Percentiles rank a stretch among this genome's conserved stretches.
These are phyloP conservation scores for Neodiprion virginianus DNA, from an alignment of 1,140 invertebrate genomes.

Conservation along the genomic window DNA sequence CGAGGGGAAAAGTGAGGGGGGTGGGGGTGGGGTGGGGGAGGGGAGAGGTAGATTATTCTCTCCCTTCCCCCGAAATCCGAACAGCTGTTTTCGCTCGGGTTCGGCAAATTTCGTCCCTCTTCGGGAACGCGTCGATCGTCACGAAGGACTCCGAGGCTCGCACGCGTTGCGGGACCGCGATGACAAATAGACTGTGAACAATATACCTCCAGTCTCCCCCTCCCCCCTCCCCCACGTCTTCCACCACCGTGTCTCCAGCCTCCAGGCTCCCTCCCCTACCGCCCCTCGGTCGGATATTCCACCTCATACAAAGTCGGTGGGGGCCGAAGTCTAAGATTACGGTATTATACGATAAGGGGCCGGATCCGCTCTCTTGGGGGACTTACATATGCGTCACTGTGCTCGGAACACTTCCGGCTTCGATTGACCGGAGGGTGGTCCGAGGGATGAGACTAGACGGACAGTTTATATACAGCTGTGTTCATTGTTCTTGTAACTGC, in stretches of 20 bases:
- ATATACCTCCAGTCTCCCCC: slow-evolving; percentile 17
- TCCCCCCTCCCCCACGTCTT: background rate
- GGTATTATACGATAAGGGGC: no score
- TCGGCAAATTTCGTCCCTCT: background rate
- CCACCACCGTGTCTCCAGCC: background rate
- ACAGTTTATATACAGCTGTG: no score
- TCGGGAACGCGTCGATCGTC: background rate
- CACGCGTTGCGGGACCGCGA: slow-evolving; percentile 25
- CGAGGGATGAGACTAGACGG: no score
- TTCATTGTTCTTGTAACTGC: no score
- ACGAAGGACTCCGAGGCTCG: slow-evolving; percentile 2
- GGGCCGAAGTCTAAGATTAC: background rate
- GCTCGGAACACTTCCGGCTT: no score
- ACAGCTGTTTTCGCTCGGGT: slow-evolving; percentile 6
- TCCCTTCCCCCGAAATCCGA: background rate
- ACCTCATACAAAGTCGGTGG: background rate
- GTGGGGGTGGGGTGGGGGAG: no score
- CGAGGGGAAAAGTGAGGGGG: no score
- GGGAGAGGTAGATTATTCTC: background rate
- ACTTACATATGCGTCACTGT: no score
- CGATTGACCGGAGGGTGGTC: no score
- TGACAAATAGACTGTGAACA: slow-evolving; percentile 36
- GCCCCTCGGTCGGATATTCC: background rate
- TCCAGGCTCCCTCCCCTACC: no score
- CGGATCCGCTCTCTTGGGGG: no score